These are phyloP conservation scores for Platalea minor DNA, from an alignment of 2,797 vertebrate genomes.

Conservation along the genomic window DNA sequence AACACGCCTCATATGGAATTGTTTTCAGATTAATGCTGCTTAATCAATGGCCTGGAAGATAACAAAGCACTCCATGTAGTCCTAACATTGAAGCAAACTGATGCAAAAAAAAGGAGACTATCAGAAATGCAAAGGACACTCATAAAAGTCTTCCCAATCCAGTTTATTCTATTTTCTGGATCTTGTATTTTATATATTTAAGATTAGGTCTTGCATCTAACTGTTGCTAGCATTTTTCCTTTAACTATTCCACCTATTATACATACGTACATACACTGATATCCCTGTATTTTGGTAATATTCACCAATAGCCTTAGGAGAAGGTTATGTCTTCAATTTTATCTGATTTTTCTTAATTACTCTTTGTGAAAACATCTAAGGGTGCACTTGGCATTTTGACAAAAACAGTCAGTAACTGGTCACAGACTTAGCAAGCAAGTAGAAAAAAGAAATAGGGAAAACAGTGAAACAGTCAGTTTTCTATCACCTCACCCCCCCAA, in stretches of 20 bases:
- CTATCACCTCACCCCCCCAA: fast-evolving
- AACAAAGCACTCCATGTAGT: neutral
- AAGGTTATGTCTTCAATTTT: neutral
- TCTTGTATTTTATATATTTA: neutral
- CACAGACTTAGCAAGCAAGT: neutral
- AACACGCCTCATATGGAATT: neutral
- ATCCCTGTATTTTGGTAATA: neutral
- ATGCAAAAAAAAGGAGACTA: no score
- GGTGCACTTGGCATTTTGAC: neutral
- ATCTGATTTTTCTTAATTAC: neutral
- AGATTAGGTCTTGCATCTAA: neutral
- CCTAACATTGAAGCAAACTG: neutral
- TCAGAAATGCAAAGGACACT: neutral
- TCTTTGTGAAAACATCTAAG: neutral
- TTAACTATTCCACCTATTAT: neutral
- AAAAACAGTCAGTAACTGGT: neutral
- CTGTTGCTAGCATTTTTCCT: neutral
- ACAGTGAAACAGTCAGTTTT: neutral
- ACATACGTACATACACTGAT: neutral
- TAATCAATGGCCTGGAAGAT: neutral
- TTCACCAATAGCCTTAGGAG: neutral
- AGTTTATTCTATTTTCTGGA: neutral
- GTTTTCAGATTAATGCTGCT: neutral
- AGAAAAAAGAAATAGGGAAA: neutral
- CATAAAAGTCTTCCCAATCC: neutral